Base-by-base conservation (phyloP, 1,140 invertebrate genomes). In the Samia ricini region DNA sequence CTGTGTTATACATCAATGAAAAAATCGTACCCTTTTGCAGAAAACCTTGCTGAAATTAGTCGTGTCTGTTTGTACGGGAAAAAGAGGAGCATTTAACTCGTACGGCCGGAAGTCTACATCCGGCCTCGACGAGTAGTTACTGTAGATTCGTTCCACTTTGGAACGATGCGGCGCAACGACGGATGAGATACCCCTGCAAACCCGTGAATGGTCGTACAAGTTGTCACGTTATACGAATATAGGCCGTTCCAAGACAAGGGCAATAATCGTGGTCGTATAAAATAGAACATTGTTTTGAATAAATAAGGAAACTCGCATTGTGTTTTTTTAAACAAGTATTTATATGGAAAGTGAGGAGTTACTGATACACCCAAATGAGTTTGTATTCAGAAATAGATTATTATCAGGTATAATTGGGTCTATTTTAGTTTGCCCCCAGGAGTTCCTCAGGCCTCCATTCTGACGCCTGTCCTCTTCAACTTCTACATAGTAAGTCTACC, bases 61-160 rank as follows among this genome's bases (percentile, higher is more conserved):
- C 61, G 26, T 49, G 49, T 66, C 60, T 69, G 63, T 51, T 50
- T 59, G 26, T 24, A 10, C 10, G 57, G 22, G 18, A 56, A 60
- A 66, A 65, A 62, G 52, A 50, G 33, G 42, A 22, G 61, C 56
- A 50, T 71, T 71, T 71, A 71, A 67, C 59, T 64, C 59, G 60
- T 67, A 56, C 64, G 50, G 42, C 56, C 69, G 69, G 69, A 67
- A 62, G 65, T 19, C 48, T 59, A 20, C 54, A 63, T 61, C 61
- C 63, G 63, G 60, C 36, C 21, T 18, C 50, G 22, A 60, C 56
- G 20, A 59, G 60, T 55, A 61, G 51, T 15, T 7, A 42, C 33
- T 42, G 33, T 42, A 42, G 33, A 20, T 56, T 33, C 20, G 52
- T 24, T 60, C 63, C 60, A 10, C 63, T 60, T 18, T 42, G 60